Conservation (phyloP, 2,113 vertebrate species). For the Recurvirostra avosetta region DNA sequence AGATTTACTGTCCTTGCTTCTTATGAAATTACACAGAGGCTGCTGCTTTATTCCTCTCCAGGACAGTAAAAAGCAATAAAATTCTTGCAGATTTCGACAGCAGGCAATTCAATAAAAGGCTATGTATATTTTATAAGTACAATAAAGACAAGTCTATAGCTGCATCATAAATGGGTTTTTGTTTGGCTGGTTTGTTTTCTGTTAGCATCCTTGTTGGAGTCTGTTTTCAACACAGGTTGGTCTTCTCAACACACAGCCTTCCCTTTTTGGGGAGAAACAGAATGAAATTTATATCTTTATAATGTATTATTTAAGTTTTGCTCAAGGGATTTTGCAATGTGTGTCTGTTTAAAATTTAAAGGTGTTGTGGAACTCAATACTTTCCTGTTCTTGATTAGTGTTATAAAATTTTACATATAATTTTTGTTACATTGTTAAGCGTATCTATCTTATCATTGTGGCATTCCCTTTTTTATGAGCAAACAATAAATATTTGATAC, state of each 20-base stretch:
- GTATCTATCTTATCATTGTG: conserved; percentile 65
- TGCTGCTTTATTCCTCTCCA: conserved; percentile 78
- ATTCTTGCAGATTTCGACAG: conserved; percentile 84
- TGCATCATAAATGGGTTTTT: conserved; percentile 57
- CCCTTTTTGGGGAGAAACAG: conserved; percentile 27
- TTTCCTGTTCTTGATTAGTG: conserved; percentile 70
- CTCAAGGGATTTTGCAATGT: conserved; percentile 64
- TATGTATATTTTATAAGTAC: conserved; percentile 89
- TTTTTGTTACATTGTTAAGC: conserved; percentile 69
- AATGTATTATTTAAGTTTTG: conserved; percentile 71
- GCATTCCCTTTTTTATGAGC: conserved; percentile 51
- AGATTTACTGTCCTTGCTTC: conserved; percentile 79
- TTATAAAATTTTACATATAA: conserved; percentile 71
- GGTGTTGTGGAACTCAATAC: conserved; percentile 69
- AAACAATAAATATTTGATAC: conserved; percentile 63
- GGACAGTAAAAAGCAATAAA: conserved; percentile 86
- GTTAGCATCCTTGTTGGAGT: neutral
- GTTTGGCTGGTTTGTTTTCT: conserved; percentile 19
- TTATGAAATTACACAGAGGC: conserved; percentile 82
- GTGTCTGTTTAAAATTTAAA: conserved; percentile 77
- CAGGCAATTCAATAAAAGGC: conserved; percentile 82
- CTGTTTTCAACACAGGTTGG: conserved; percentile 14
- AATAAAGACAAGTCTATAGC: conserved; percentile 77
- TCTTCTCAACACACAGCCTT: neutral
- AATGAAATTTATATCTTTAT: conserved; percentile 66